Evolutionary conservation across 2,888 invertebrate species (phyloP), one percentile per base, ranked within the genome.

Genomic region (Pasiphila rectangulata): DNA sequence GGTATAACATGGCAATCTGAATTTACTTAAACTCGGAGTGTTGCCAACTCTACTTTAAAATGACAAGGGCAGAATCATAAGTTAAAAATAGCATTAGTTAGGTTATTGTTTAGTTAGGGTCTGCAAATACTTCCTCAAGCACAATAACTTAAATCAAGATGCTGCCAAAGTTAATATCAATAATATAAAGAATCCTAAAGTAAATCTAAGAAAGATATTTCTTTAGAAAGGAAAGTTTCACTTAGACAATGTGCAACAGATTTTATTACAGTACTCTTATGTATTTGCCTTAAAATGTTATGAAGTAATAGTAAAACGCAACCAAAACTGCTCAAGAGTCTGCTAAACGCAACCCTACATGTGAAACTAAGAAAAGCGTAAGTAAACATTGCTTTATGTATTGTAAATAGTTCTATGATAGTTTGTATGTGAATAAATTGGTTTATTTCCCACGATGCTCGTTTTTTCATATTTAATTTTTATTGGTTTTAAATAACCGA

Each of bases 351-450:
- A 27, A 13, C 27, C 13, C 12, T 19, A 32, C 10, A 10, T 32
- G 32, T 32, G 30, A 9, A 30, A 30, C 24, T 29, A 9, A 24
- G 37, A 32, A 38, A 19, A 44, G 37, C 13, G 15, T 27, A 13
- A 23, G n/a, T n/a, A n/a, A 17, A 13, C 27, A 10, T 32, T 32
- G 32, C 29, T 45, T 24, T 21, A 38, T 19, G 32, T 29, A 29
- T 37, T 45, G 44, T 45, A 45, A 9, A 45, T 45, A 45, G 32
- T 45, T 27, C 38, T 38, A 38, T 45, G 17, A 38, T 45, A 45
- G 38, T 45, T 45, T 45, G 44, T 45, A 45, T 38, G 40, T 35
- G 39, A 38, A 45, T 38, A 38, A 38, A 30, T 38, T 38, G 17
- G 24, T 38, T 44, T 27, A 25, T 46, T 19, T 41, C 17, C 29